phyloP scores from a whole-genome alignment of 2,797 vertebrate genomes.

The Kryptopterus vitreolus region DNA sequence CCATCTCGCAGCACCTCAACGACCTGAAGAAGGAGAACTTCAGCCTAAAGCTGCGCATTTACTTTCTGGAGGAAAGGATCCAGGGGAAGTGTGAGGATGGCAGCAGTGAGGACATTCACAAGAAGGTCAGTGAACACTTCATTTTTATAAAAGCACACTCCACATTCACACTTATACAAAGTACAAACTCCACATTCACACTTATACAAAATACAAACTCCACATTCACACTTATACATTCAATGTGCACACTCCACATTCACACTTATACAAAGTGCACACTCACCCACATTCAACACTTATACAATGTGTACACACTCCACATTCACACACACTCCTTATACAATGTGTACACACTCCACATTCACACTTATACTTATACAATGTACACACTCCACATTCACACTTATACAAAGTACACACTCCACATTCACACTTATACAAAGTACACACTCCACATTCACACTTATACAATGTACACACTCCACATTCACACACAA shows the following conservation, averaged over 20 bases:
- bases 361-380: neutral
- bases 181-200: neutral
- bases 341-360: too few species aligned
- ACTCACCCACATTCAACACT: too few species aligned
- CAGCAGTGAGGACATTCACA: constrained; percentile 84
- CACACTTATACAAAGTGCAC: neutral
- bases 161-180: neutral
- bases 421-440: neutral
- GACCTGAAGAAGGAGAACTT: constrained; percentile 99
- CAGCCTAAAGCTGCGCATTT: constrained; percentile 97
- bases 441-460: neutral
- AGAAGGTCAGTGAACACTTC: constrained; percentile 75
- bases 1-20: constrained; percentile 95
- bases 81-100: constrained; percentile 90
- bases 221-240: neutral
- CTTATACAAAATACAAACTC: too few species aligned
- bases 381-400: neutral
- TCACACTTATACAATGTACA: neutral
- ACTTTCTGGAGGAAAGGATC: constrained; percentile 95
- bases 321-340: too few species aligned
- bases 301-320: too few species aligned
- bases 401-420: neutral
- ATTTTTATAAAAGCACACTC: neutral
- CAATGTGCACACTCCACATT: too few species aligned
- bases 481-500: neutral